Conservation (phyloP, 2,888 invertebrate species). For the Lottia scabra region DNA sequence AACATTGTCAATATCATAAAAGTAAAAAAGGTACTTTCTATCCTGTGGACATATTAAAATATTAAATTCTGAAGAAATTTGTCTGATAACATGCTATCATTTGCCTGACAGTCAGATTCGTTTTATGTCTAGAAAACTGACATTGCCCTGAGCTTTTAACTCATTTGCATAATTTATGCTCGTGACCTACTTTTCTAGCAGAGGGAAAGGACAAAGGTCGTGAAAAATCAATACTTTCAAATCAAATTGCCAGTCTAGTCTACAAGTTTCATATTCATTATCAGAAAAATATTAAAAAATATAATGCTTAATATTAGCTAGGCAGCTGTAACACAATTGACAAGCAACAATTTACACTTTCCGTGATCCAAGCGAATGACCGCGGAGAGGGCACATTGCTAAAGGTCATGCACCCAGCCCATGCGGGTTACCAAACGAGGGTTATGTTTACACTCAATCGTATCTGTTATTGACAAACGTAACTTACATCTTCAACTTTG, state of each 20-base stretch:
- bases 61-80: no score
- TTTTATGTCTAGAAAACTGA: no score
- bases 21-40: no score
- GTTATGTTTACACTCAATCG: conserved; percentile 41
- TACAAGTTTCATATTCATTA: not conserved
- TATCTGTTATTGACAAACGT: no score
- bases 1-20: no score
- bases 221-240: conserved; percentile 34
- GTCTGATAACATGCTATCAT: no score
- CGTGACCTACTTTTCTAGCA: conserved; percentile 50
- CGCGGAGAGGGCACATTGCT: conserved; percentile 44
- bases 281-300: not conserved
- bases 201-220: conserved; percentile 63
- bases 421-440: conserved; percentile 42
- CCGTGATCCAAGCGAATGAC: not conserved
- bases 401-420: conserved; percentile 61
- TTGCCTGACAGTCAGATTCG: no score
- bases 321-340: not conserved
- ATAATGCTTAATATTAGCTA: not conserved
- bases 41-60: no score
- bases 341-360: no score
- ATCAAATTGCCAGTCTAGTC: not conserved
- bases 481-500: no score
- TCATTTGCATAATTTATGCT: conserved; percentile 65
- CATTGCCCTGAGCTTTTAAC: conserved; percentile 13